phyloP scores from a whole-genome alignment of 2,888 invertebrate genomes.

The Chaetogeoica ovagalla region DNA sequence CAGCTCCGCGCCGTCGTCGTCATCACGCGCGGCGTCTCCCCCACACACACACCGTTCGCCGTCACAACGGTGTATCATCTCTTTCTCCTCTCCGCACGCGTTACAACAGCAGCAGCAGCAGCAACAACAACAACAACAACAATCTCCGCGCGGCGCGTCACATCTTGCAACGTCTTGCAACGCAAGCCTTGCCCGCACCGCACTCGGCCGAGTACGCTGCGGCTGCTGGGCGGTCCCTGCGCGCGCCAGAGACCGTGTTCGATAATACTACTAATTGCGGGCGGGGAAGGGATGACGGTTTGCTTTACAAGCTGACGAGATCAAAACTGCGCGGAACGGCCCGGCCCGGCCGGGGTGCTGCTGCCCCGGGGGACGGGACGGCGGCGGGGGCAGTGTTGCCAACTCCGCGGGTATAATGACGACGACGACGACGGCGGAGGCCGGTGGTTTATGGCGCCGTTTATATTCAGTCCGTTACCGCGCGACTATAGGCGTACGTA shows the following conservation, averaged over 20 bases:
- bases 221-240: background rate
- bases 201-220: background rate
- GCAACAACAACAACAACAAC: too few relatives aligned
- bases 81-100: background rate
- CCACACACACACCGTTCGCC: background rate
- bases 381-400: conserved; percentile 34
- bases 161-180: conserved; percentile 50
- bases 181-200: background rate
- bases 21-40: background rate
- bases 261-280: conserved; percentile 52
- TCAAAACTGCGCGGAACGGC: conserved; percentile 29
- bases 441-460: background rate
- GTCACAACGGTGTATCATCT: too few relatives aligned
- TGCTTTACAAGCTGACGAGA: conserved; percentile 52
- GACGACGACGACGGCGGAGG: background rate
- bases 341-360: too few relatives aligned
- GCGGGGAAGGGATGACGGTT: conserved; percentile 7
- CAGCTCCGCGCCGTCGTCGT: background rate
- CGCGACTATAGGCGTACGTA: background rate
- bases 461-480: background rate
- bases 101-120: too few relatives aligned
- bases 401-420: background rate
- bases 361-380: too few relatives aligned
- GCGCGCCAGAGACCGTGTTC: conserved; percentile 34
- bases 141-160: conserved; percentile 47